Conservation (phyloP, 2,113 vertebrate species). For the Erpornis zantholeuca region DNA sequence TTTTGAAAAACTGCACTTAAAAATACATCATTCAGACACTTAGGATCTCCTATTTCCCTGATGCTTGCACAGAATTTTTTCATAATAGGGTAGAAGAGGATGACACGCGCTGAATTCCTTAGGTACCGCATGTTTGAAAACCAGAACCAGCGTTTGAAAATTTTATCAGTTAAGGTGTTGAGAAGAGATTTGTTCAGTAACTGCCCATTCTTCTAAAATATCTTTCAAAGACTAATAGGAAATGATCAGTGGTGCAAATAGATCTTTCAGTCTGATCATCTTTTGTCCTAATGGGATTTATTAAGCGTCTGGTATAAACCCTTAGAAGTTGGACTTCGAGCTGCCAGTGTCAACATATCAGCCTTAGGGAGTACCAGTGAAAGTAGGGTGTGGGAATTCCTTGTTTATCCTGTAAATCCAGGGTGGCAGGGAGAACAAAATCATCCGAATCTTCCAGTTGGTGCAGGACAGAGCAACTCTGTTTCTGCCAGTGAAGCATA, state of each 20-base stretch:
- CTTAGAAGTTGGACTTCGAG: background rate
- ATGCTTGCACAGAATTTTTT: background rate
- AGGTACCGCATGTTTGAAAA: background rate
- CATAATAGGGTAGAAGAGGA: background rate
- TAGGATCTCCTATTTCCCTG: background rate
- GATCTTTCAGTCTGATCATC: background rate
- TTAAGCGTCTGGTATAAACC: background rate
- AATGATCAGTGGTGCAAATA: background rate
- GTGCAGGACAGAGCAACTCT: background rate
- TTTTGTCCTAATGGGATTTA: background rate
- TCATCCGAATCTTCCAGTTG: background rate
- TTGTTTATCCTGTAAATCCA: background rate
- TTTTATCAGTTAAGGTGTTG: background rate
- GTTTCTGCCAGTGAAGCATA: background rate
- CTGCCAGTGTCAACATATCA: background rate
- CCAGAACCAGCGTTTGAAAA: background rate
- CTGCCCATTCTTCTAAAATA: background rate
- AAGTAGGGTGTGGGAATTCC: background rate
- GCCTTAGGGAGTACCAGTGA: background rate
- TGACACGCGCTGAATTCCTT: background rate
- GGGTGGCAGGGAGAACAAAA: background rate
- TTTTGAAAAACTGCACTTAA: background rate
- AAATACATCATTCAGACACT: background rate
- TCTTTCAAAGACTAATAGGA: background rate
- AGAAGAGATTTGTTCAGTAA: background rate